These are phyloP conservation scores for Steinernema hermaphroditum DNA, from an alignment of 2,888 invertebrate genomes.

Conservation along the genomic window DNA sequence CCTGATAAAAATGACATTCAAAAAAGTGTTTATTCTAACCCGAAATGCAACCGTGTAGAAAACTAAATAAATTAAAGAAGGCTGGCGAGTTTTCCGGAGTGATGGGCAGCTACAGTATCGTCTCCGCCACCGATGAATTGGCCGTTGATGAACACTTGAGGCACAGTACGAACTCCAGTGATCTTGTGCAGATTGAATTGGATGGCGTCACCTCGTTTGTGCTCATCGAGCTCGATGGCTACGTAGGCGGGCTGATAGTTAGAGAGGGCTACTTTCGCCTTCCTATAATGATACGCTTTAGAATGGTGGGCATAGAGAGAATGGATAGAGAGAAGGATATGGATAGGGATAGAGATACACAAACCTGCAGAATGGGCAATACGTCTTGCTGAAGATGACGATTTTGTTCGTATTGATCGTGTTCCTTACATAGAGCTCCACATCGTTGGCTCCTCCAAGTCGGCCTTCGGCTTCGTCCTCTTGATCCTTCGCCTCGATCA, in stretches of 20 bases:
- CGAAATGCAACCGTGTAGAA: too few species aligned
- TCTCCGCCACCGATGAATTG: not conserved
- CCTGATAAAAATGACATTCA: too few species aligned
- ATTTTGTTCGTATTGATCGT: not conserved
- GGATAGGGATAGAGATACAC: too few species aligned
- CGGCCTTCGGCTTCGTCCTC: not conserved
- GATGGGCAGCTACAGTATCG: not conserved
- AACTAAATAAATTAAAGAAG: too few species aligned
- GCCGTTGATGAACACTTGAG: not conserved
- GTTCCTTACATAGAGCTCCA: not conserved
- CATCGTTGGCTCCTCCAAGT: not conserved
- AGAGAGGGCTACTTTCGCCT: not conserved
- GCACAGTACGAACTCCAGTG: not conserved
- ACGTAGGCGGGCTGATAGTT: not conserved
- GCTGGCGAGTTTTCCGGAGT: not conserved
- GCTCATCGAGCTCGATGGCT: slow-evolving; percentile 1
- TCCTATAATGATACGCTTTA: not conserved
- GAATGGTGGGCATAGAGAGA: too few species aligned
- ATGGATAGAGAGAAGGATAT: too few species aligned
- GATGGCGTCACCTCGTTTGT: not conserved
- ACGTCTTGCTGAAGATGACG: slow-evolving; percentile 11
- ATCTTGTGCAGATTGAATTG: not conserved
- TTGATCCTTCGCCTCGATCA: not conserved
- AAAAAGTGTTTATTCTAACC: too few species aligned
- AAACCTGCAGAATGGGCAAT: not conserved